A percentile compares a stretch with the other conserved stretches of the same genome.
Evolutionary conservation across 2,113 vertebrate genomes (phyloP).

Genomic region (Aythya baeri): DNA sequence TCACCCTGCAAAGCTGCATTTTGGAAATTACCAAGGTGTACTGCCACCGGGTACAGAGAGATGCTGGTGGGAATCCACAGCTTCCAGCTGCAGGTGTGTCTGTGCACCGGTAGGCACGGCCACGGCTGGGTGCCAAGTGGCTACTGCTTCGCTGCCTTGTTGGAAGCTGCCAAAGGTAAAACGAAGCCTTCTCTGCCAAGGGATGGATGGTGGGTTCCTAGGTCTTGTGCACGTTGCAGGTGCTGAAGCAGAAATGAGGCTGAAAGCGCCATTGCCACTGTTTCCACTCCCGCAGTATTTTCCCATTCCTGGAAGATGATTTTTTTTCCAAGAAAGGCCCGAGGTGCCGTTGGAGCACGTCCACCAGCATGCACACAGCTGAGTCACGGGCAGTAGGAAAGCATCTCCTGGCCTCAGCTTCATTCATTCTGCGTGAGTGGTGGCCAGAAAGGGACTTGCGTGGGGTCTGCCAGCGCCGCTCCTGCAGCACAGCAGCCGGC

Average conservation of each 20-base stretch:
- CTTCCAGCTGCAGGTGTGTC: background rate
- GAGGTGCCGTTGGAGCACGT: rapidly evolving
- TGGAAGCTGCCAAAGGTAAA: background rate
- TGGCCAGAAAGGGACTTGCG: rapidly evolving
- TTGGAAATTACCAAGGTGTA: background rate
- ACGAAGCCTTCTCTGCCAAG: background rate
- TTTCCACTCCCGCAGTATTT: background rate
- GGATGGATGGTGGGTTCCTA: background rate
- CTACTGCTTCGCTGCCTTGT: background rate
- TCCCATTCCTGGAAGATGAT: background rate
- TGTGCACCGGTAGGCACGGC: background rate
- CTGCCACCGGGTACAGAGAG: background rate
- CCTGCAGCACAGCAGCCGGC: background rate
- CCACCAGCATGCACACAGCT: background rate
- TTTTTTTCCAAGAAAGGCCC: background rate
- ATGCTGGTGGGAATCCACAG: background rate
- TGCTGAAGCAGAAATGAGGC: background rate
- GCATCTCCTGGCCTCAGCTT: background rate
- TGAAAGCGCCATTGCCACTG: background rate
- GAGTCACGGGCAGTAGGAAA: background rate
- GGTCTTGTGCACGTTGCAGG: background rate
- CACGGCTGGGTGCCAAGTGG: background rate
- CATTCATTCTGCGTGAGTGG: background rate
- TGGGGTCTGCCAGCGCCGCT: background rate
- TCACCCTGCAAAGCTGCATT: background rate